Evolutionary conservation across 2,888 invertebrate species (phyloP).

Genomic region (Stenodera caucasica): DNA sequence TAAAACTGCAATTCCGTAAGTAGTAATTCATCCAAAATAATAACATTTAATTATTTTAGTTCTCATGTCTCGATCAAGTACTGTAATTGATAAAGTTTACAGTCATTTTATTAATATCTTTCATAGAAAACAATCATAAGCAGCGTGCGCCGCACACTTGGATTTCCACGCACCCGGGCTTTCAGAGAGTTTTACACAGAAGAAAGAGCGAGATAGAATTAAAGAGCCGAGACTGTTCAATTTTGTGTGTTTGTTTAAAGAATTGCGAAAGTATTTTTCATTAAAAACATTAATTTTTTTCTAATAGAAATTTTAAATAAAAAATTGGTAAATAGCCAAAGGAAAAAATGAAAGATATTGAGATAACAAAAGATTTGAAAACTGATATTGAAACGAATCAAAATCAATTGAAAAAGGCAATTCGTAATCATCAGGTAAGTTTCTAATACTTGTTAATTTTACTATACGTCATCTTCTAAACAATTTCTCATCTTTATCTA

Average conservation of each 20-base stretch:
- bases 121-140: conserved; percentile 20
- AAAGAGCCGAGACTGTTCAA: conserved; percentile 17
- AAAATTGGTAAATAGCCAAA: conserved; percentile 10
- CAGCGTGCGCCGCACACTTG: conserved; percentile 35
- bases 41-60: background rate
- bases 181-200: conserved; percentile 34
- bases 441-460: conserved; percentile 32
- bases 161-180: conserved; percentile 21
- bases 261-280: conserved; percentile 24
- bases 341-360: conserved; percentile 48
- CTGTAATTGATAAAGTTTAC: background rate
- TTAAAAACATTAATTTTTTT: conserved; percentile 22
- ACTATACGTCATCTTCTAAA: conserved; percentile 30
- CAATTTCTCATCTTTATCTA: conserved; percentile 2
- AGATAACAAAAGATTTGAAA: conserved; percentile 52
- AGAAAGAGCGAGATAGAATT: conserved; percentile 17
- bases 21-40: background rate
- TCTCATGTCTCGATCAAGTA: background rate
- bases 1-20: background rate
- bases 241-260: conserved; percentile 14
- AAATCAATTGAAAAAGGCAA: conserved; percentile 52
- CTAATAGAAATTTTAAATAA: background rate
- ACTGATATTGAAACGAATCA: conserved; percentile 51
- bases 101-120: background rate
- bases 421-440: conserved; percentile 56